Base-by-base conservation (phyloP, 2,888 invertebrate genomes). In the Caenorhabditis auriculariae region DNA sequence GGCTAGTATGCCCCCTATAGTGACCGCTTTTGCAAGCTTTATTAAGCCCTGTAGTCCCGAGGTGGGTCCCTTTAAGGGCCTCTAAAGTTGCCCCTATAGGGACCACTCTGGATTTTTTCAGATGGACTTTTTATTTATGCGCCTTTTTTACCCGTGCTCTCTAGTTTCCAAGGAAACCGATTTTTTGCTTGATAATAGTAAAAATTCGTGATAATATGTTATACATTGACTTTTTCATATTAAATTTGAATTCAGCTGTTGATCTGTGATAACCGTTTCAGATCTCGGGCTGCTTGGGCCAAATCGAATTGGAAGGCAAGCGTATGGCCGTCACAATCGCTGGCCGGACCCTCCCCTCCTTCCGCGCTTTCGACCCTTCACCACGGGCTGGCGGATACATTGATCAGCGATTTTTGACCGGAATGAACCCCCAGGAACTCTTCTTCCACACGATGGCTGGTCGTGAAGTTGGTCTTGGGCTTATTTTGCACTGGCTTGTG, bases 401-500 rank as follows among this genome's bases (percentile, higher is more conserved):
- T 52, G 91, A 91, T 72, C 92, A 93, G 0, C 87, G 98, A 9
- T 99, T 98, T 82, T 88, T 96, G 88, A 95, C 96, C 0, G 98
- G 98, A n/a, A 92, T 99, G 74, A 88, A 90, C 78, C 94, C 95
- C 0, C 94, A 93, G 83, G 96, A 98, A 81, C 94, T 94, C 82
- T 98, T 94, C 85, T 96, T 95, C 84, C 96, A 99, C 86, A 96
- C 96, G 81, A 99, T 99, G 96, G 98, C 98, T 52, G 98, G 98
- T 53, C 88, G 98, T 83, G 98, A 98, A 87, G 91, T 88, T 82
- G 78, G 82, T 66, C 23, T 24, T n/a, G 21, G 47, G 17, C 12
- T 38, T 38, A n/a, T n/a, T n/a, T n/a, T n/a, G n/a, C n/a, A n/a
- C n/a, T n/a, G n/a, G n/a, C n/a, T n/a, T n/a, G n/a, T n/a, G n/a